A percentile compares a stretch with the other conserved stretches of the same genome.
phyloP scores from a whole-genome alignment of 1,140 invertebrate genomes.

The Drosophila ogumai region DNA sequence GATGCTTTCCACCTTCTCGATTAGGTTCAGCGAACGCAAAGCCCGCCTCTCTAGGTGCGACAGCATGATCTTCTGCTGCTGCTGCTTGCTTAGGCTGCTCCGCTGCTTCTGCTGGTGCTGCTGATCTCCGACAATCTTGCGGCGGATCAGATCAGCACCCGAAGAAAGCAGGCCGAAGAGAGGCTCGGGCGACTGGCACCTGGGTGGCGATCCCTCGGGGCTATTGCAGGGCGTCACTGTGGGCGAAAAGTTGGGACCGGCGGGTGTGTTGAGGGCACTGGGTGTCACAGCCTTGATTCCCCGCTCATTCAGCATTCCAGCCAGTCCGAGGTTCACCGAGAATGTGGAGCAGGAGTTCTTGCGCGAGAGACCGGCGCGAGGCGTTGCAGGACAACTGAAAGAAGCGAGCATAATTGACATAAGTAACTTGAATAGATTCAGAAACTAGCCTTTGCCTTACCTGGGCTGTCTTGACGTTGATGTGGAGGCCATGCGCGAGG shows the following conservation, averaged over 20 bases:
- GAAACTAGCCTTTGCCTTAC: slow-evolving; percentile 28
- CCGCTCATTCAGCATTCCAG: slow-evolving; percentile 92
- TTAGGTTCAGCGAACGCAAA: slow-evolving; percentile 86
- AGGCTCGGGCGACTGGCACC: slow-evolving; percentile 87
- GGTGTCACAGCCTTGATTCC: slow-evolving; percentile 91
- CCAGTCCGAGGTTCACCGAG: slow-evolving; percentile 91
- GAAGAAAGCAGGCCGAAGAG: slow-evolving; percentile 89
- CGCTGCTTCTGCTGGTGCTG: slow-evolving; percentile 72
- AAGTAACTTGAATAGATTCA: neutral
- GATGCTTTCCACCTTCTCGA: slow-evolving; percentile 89
- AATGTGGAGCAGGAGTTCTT: slow-evolving; percentile 91
- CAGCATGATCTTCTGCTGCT: slow-evolving; percentile 85
- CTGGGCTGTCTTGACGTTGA: slow-evolving; percentile 83
- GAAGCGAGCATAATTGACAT: neutral
- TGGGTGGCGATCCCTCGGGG: slow-evolving; percentile 87
- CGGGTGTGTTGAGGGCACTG: slow-evolving; percentile 89
- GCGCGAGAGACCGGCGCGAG: slow-evolving; percentile 87
- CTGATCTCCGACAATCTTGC: slow-evolving; percentile 87
- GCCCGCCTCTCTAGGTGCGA: slow-evolving; percentile 86
- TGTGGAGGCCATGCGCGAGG: slow-evolving; percentile 80
- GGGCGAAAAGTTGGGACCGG: slow-evolving; percentile 89
- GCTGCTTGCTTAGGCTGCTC: slow-evolving; percentile 79
- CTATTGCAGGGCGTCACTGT: slow-evolving; percentile 94
- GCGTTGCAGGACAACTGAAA: slow-evolving; percentile 86
- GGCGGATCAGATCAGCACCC: slow-evolving; percentile 91